Evolutionary conservation across 2,888 invertebrate species (phyloP).

Genomic region (Adineta ricciae): DNA sequence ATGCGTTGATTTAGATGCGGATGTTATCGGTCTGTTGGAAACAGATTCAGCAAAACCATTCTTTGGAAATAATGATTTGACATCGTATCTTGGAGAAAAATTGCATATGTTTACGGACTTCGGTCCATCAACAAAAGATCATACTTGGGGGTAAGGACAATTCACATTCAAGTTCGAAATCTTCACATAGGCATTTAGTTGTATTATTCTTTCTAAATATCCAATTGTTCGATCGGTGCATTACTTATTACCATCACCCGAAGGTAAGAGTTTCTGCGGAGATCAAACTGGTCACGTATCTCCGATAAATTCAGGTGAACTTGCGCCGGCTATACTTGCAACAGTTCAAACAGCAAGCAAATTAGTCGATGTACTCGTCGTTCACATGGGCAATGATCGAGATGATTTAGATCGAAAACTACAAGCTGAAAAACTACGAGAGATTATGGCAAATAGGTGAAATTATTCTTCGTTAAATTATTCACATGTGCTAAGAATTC

Average conservation of each 20-base stretch:
- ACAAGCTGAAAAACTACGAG: constrained; percentile 45
- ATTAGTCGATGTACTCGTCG: constrained; percentile 45
- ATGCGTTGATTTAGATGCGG: constrained; percentile 40
- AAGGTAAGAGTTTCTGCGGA: constrained; percentile 39
- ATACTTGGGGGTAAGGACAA: constrained; percentile 48
- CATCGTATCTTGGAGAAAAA: constrained; percentile 47
- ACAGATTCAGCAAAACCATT: constrained; percentile 51
- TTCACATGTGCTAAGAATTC: background rate
- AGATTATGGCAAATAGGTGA: constrained; percentile 12
- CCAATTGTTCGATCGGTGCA: constrained; percentile 48
- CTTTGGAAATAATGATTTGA: constrained; percentile 50
- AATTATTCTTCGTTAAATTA: background rate
- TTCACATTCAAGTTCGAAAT: background rate
- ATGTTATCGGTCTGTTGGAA: constrained; percentile 48
- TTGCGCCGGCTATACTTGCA: constrained; percentile 49
- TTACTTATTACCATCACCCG: constrained; percentile 49
- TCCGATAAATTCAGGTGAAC: background rate
- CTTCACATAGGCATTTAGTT: background rate
- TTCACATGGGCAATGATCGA: constrained; percentile 51
- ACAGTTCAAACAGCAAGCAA: constrained; percentile 38
- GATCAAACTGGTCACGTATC: background rate
- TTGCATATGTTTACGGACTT: constrained; percentile 50
- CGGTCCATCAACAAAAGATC: constrained; percentile 49
- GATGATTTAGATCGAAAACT: constrained; percentile 47
- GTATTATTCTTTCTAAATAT: constrained; percentile 47